Percentiles rank a stretch among this genome's conserved stretches.
These are phyloP conservation scores for Belonocnema kinseyi DNA, from an alignment of 1,140 invertebrate species.

Conservation along the genomic window DNA sequence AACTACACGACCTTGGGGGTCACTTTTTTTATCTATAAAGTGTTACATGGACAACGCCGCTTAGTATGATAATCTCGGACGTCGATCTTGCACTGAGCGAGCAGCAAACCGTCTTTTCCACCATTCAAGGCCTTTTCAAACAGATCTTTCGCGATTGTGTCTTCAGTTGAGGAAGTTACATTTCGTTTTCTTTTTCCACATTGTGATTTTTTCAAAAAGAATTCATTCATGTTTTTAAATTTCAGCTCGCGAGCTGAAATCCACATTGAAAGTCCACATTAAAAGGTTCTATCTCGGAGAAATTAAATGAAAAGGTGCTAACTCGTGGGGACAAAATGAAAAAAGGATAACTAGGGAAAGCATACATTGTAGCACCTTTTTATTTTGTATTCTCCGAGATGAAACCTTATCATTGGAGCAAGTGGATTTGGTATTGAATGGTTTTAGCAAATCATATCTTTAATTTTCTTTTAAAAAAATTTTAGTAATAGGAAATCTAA, in stretches of 20 bases:
- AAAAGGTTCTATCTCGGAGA: background rate
- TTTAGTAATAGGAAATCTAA: background rate
- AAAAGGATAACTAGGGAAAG: too few relatives aligned
- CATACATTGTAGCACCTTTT: too few relatives aligned
- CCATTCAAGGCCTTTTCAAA: constrained; percentile 53
- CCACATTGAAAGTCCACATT: background rate
- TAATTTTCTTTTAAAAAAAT: too few relatives aligned
- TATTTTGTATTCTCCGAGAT: too few relatives aligned
- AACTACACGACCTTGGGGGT: constrained; percentile 61
- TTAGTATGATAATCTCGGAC: constrained; percentile 63
- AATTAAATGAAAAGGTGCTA: too few relatives aligned
- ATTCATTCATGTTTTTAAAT: background rate
- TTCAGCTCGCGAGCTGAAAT: background rate
- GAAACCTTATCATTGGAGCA: too few relatives aligned
- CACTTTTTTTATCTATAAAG: constrained; percentile 60
- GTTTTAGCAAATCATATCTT: too few relatives aligned
- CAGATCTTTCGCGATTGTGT: constrained; percentile 51
- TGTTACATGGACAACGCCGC: constrained; percentile 66
- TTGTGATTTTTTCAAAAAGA: background rate
- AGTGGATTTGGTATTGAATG: too few relatives aligned
- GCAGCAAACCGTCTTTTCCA: constrained; percentile 55
- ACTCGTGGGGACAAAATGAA: background rate
- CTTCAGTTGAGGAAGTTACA: constrained; percentile 33
- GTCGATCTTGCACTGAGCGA: constrained; percentile 60
- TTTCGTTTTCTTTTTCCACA: background rate